Evolutionary conservation across 2,113 vertebrate genomes (phyloP), one percentile per base, ranked within the genome.

Genomic region (Hypomesus transpacificus): DNA sequence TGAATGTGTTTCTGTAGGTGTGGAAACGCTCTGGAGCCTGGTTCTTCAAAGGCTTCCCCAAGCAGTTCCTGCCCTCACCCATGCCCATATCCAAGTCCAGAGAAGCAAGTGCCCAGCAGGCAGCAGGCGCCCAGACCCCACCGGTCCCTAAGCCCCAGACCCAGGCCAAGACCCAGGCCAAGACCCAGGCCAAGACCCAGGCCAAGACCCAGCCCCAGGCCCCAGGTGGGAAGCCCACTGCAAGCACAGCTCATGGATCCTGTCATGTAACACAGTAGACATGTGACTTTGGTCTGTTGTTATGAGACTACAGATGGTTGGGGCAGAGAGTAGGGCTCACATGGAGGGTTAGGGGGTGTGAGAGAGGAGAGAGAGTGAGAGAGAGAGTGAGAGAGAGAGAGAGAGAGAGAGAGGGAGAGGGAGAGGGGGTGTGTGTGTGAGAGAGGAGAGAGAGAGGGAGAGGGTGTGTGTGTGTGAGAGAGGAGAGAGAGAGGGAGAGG

Each of bases 21-120:
- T 99, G 97, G 97, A 99, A 99, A 76, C 94, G 96, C 73, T 99
- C 97, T 0, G 97, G 97, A 0, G 97, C 97, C 1, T 98, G 96
- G 97, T 98, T 99, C 92, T 99, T 99, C 86, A 99, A 98, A 87
- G 96, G 96, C 34, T 90, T 98, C 70, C 96, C 97, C 0, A 98
- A 98, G 86, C 96, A 98, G 70, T 87, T 94, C 84, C 86, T 98
- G 66, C 97, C 97, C 0, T 92, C 94, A 53, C 96, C 91, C 0
- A 98, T 98, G 94, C 92, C 96, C 0, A 75, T 98, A 82, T 91
- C 89, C 79, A 97, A 95, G 88, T 50, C 62, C 60, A 93, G 83
- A 78, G 85, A 82, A 62, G 78, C 86, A 8, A 83, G 82, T 18
- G 68, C 70, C 1, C 66, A 68, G 2, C 75, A 39, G n/a, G 74